Conservation (phyloP, 2,797 vertebrate genomes). For the Trachurus trachurus region DNA sequence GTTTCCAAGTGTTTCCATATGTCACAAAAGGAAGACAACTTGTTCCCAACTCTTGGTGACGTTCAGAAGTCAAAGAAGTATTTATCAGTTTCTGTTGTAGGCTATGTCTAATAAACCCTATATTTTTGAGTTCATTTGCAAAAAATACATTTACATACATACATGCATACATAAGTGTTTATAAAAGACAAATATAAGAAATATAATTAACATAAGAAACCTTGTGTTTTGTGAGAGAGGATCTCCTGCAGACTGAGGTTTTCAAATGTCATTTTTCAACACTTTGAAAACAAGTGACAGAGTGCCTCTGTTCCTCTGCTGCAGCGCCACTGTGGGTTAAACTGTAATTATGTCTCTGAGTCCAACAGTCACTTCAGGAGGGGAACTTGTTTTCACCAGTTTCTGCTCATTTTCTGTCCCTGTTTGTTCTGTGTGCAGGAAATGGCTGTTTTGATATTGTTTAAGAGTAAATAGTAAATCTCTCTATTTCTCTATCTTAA, state of each 20-base stretch:
- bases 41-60: too few species aligned
- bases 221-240: too few species aligned
- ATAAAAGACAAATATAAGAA: too few species aligned
- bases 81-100: too few species aligned
- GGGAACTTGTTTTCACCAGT: slow-evolving; percentile 7
- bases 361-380: slow-evolving; percentile 22
- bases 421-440: not conserved
- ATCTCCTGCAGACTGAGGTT: not conserved
- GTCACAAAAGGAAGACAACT: too few species aligned
- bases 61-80: too few species aligned
- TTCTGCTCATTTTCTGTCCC: not conserved
- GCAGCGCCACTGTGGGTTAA: not conserved
- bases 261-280: not conserved
- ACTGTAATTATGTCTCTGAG: slow-evolving; percentile 27
- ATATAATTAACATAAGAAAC: too few species aligned
- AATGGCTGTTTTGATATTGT: slow-evolving; percentile 12
- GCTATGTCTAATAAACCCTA: too few species aligned
- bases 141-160: too few species aligned
- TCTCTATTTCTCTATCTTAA: not conserved
- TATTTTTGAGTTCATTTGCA: too few species aligned
- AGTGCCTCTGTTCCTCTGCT: not conserved
- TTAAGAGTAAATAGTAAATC: slow-evolving; percentile 14
- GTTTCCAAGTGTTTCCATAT: too few species aligned
- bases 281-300: not conserved
- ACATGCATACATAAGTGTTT: too few species aligned